phyloP scores from a whole-genome alignment of 2,888 invertebrate genomes.

The Calephelis perditalis region DNA sequence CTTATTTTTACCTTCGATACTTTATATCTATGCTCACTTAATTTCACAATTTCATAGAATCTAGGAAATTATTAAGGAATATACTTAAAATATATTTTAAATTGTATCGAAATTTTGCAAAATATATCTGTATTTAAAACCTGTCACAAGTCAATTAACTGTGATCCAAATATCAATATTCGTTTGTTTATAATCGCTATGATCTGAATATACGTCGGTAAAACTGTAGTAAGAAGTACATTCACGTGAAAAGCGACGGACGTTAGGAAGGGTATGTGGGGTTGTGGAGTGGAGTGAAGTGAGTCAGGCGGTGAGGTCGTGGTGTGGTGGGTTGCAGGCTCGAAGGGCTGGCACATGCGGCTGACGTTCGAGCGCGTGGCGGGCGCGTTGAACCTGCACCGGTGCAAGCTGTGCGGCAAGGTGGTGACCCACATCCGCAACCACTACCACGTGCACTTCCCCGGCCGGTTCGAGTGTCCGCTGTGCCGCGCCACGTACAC shows the following conservation, averaged over 20 bases:
- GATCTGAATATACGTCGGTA: background rate
- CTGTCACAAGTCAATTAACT: no score
- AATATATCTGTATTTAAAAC: no score
- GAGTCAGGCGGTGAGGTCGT: constrained; percentile 36
- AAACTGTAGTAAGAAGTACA: background rate
- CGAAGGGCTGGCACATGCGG: constrained; percentile 97
- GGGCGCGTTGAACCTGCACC: constrained; percentile 95
- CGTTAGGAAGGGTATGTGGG: constrained; percentile 29
- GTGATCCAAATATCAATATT: no score
- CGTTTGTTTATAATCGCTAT: background rate
- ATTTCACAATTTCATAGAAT: no score
- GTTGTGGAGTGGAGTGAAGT: constrained; percentile 23
- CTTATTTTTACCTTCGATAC: no score
- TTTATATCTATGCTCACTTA: no score
- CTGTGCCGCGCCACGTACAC: constrained; percentile 94
- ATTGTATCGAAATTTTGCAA: no score
- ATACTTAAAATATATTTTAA: no score
- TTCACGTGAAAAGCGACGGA: constrained; percentile 25
- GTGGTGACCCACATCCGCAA: constrained; percentile 96
- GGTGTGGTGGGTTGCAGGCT: constrained; percentile 88
- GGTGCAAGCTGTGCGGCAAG: constrained; percentile 96
- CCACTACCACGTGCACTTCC: constrained; percentile 96
- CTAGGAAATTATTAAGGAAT: no score
- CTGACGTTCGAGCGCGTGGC: constrained; percentile 95
- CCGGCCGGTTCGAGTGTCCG: constrained; percentile 94